Evolutionary conservation across 2,113 vertebrate genomes (phyloP), one percentile per base, ranked within the genome.

Genomic region (Rhinichthys klamathensis): DNA sequence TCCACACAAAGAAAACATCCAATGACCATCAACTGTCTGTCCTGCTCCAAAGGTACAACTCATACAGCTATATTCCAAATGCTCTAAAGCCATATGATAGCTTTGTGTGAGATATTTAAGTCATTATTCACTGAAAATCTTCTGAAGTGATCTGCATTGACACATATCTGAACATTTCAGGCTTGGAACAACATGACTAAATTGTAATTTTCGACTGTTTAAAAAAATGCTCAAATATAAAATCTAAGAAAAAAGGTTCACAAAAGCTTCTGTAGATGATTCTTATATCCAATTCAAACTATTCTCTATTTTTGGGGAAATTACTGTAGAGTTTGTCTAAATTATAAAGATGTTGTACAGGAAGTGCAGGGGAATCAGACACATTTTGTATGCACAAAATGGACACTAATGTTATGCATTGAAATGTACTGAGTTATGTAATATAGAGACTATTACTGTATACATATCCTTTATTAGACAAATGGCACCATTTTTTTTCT

Each of bases 321-420:
- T 70, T 38, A 38, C 32, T 38, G 67, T 38, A 70, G 61, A 65
- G 16, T 69, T 35, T 8, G 18, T 32, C 65, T 38, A 38, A 38
- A 38, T 70, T 3, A 23, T 70, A 38, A 41, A 41, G 2, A 70
- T 61, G 58, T n/a, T 67, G 30, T 67, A 67, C 8, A 67, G 1
- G 27, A 67, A 65, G 6, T 2, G 9, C 12, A 65, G 16, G 2
- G 61, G 4, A 30, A 32, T 69, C 18, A 0, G 18, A 70, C 18
- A 38, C 32, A 41, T 70, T 70, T 41, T 70, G 32, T 41, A 23
- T 70, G 18, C 67, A 70, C 9, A 70, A 81, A 87, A 49, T 85
- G 35, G 38, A 35, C 23, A 51, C n/a, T 63, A 82, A 65, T 82
- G n/a, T 49, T 46, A n/a, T 61, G 16, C 54, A 23, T 69, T 61